Conservation (phyloP, 2,888 invertebrate species). For the Cyclophora punctaria region DNA sequence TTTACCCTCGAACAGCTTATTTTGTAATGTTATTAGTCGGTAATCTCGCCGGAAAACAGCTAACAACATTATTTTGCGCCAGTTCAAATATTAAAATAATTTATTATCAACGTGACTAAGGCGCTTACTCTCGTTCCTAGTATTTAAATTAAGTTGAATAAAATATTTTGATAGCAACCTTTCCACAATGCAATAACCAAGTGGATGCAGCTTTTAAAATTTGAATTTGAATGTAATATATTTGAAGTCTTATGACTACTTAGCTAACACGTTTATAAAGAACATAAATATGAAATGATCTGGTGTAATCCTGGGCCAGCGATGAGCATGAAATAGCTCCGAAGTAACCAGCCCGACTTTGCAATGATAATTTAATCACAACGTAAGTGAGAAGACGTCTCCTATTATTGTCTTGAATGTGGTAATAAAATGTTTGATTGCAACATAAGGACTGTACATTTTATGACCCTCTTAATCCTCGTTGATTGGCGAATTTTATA, state of each 20-base stretch:
- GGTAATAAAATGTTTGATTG: slow-evolving; percentile 44
- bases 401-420: slow-evolving; percentile 49
- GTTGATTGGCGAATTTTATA: slow-evolving; percentile 13
- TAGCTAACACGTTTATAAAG: slow-evolving; percentile 17
- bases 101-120: slow-evolving; percentile 52
- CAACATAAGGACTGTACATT: slow-evolving; percentile 29
- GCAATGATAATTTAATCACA: slow-evolving; percentile 71
- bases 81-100: slow-evolving; percentile 69
- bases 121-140: slow-evolving; percentile 10
- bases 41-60: slow-evolving; percentile 69
- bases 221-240: slow-evolving; percentile 1
- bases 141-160: slow-evolving; percentile 9
- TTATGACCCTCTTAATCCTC: slow-evolving; percentile 24
- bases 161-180: not conserved
- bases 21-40: slow-evolving; percentile 74
- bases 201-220: not conserved
- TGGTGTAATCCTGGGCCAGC: slow-evolving; percentile 34
- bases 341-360: slow-evolving; percentile 47
- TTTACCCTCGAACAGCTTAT: slow-evolving; percentile 70
- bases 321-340: slow-evolving; percentile 41
- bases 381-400: slow-evolving; percentile 49
- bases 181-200: not conserved
- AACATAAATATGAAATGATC: slow-evolving; percentile 38
- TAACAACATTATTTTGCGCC: slow-evolving; percentile 64
- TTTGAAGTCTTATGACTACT: not conserved